Base-by-base conservation (phyloP, 2,113 vertebrate species). In the Gopherus evgoodei region DNA sequence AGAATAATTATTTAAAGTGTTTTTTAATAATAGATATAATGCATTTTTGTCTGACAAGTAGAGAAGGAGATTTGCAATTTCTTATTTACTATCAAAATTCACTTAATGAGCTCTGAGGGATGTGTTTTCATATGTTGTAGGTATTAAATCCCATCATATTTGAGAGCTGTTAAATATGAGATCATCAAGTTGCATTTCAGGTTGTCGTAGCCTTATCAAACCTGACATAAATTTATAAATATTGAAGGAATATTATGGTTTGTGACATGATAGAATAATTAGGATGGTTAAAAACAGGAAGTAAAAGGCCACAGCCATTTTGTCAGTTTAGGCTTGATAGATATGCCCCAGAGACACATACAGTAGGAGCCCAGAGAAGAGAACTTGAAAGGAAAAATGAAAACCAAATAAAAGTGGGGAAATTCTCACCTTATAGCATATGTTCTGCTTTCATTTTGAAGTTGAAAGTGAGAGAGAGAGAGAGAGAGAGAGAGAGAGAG, bases 121-220 rank as follows among this genome's bases (percentile, higher is more conserved):
- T 91, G 14, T 47, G 27, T 44, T 93, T n/a, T 96, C 92, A 90
- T 69, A 42, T 94, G n/a, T 49, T 91, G 42, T 86, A 14, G 17
- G 72, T 81, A 16, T 31, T 44, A 56, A 65, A 44, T 29, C 83
- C 19, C 25, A 91, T 92, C 52, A 83, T 78, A 72, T 19, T 81
- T 38, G 84, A 91, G 56, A 94, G 47, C 44, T 81, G 38, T 91
- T 95, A 87, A 83, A 12, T 13, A 81, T 72, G 83, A 85, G 83
- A 85, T 81, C 81, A 95, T 87, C 13, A 2, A 92, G 49, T 83
- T 11, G 17, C 65, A 8, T 50, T 86, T 93, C 53, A 79, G 35
- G 24, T 53, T 86, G 89, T 5, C n/a, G 50, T 22, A 82, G 56
- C 16, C 86, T 72, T 87, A 27, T 53, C 88, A 83, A 53, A 92